Evolutionary conservation across 2,113 vertebrate genomes (phyloP), one percentile per base, ranked within the genome.

Genomic region (Agelaius tricolor): DNA sequence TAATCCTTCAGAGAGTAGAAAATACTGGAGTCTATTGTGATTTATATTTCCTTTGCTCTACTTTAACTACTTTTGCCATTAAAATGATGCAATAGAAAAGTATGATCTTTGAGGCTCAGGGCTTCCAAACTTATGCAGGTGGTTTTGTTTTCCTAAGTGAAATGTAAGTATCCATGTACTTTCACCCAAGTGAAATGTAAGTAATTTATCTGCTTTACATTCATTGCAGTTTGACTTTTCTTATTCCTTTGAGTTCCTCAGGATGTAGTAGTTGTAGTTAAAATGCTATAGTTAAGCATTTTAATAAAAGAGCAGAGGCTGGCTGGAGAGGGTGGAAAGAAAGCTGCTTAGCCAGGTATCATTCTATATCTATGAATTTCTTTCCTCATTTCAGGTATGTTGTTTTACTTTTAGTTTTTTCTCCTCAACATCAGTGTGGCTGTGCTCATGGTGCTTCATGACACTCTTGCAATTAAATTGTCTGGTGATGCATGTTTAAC

Each of bases 81-180:
- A 79, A 83, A 84, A 89, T 69, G 5, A 62, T 72, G 10, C 3
- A 26, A 44, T 23, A 57, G 31, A 68, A 62, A 62, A 59, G 2
- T 39, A 62, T 39, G 24, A 55, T 59, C n/a, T n/a, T 23, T 33
- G 47, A 67, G 37, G 23, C 37, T 84, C 33, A 75, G 55, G 52
- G 28, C 33, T 66, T 67, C 37, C 26, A 85, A 33, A 33, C 5
- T 37, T 65, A 20, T 46, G 41, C 8, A 71, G 15, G 35, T 51
- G 13, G 7, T 77, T 90, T 84, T 97, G 21, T 77, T 94, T 84
- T 51, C 49, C 9, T 55, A 66, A 87, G 66, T 47, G 57, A 83
- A 82, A 59, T 3, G 0, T 63, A 86, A 74, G 14, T 71, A 84
- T 11, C 7, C 11, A 47, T 16, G 21, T 47, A 22, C 46, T 47